Evolutionary conservation across 1,140 invertebrate species (phyloP), one percentile per base, ranked within the genome.

Genomic region (Sitophilus oryzae): DNA sequence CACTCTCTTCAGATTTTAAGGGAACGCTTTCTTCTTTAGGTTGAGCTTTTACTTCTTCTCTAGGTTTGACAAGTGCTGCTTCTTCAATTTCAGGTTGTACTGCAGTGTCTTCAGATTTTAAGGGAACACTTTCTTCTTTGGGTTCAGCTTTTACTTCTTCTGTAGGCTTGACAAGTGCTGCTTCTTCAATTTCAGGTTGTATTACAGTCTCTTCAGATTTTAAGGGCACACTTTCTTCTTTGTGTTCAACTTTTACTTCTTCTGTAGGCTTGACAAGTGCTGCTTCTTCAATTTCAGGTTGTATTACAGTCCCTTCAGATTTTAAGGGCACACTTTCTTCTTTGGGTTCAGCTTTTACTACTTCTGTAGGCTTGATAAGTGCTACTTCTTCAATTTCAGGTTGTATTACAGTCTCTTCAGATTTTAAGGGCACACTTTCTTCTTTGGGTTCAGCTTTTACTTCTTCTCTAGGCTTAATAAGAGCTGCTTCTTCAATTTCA

Each of bases 401-500:
- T 23, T 5, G 18, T 42, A 20, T 18, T 42, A 20, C 8, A 11
- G 18, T 42, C 9, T 40, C 15, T 1, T 9, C 15, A 37, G 35
- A 16, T 49, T 9, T 20, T 9, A 20, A 4, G 8, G 36, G 10
- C 2, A 15, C n/a, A 34, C 10, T 6, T 48, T 48, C n/a, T 3
- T 21, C 23, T 48, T 48, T n/a, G 14, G 23, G 9, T 35, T 35
- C 45, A 34, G 3, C 19, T 47, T 5, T 20, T 21, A 4, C 14
- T 30, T 46, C 9, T 47, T 6, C 9, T 15, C 8, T 2, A n/a
- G 18, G 16, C 37, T 59, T 53, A 38, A 55, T 37, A 16, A 23
- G 1, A 11, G 56, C 20, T 14, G 53, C 58, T 52, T 56, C 21
- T 10, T 41, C 22, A 10, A 60, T 5, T 57, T 43, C 50, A 15